A percentile compares a stretch with the other conserved stretches of the same genome.
Conservation (phyloP, 2,888 invertebrate species). For the Hermaeophaga mercurialis region DNA sequence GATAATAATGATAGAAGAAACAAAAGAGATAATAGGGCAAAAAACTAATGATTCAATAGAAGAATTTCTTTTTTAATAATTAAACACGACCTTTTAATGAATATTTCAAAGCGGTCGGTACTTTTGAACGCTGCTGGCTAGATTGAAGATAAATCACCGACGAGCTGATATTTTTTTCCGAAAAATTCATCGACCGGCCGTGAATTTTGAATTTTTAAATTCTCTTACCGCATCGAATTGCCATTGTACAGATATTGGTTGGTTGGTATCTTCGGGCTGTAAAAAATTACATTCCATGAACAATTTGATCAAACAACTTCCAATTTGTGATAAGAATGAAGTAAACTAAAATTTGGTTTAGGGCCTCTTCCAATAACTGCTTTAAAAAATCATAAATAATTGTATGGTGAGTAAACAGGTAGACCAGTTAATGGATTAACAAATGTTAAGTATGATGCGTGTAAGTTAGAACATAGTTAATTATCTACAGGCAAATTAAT, state of each 20-base stretch:
- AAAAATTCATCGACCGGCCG: slow-evolving; percentile 9
- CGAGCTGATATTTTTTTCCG: not conserved
- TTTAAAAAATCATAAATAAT: slow-evolving; percentile 23
- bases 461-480: slow-evolving; percentile 10
- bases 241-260: slow-evolving; percentile 38
- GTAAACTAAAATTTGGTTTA: slow-evolving; percentile 14
- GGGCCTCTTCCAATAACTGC: slow-evolving; percentile 27
- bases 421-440: slow-evolving; percentile 14
- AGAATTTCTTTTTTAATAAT: too few species aligned
- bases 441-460: slow-evolving; percentile 18
- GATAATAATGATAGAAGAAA: too few species aligned
- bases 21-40: too few species aligned
- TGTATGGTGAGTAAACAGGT: slow-evolving; percentile 22
- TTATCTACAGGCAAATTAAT: too few species aligned
- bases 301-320: slow-evolving; percentile 15
- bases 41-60: too few species aligned
- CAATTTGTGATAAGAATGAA: slow-evolving; percentile 17
- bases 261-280: slow-evolving; percentile 37
- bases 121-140: too few species aligned
- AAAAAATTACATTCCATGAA: slow-evolving; percentile 30
- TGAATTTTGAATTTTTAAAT: slow-evolving; percentile 20
- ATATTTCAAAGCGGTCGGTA: too few species aligned
- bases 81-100: too few species aligned
- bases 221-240: slow-evolving; percentile 40
- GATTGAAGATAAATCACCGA: not conserved